Evolutionary conservation across 2,888 invertebrate genomes (phyloP).

Genomic region (Phymatocera aterrima): DNA sequence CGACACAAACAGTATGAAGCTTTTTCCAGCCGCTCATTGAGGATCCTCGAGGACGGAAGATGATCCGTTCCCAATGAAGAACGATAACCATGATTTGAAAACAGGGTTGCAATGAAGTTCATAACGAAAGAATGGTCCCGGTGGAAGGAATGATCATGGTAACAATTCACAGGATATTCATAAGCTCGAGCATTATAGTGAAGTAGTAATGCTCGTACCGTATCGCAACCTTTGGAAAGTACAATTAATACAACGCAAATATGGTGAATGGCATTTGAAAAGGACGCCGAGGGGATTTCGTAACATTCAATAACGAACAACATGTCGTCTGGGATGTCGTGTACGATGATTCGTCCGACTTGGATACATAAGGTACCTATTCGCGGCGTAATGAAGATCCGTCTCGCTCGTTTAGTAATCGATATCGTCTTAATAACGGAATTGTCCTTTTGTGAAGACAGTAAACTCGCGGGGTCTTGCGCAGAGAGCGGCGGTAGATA

Average conservation of each 20-base stretch:
- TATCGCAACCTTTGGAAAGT: neutral
- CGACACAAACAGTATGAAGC: neutral
- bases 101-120: no score
- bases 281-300: neutral
- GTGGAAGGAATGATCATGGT: neutral
- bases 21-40: no score
- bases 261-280: neutral
- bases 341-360: neutral
- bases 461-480: neutral
- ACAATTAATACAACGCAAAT: neutral
- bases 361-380: neutral
- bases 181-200: neutral
- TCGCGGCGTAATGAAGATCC: conserved; percentile 12
- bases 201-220: neutral
- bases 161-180: neutral
- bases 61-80: neutral
- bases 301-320: neutral
- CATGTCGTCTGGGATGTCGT: neutral
- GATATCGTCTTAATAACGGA: conserved; percentile 8
- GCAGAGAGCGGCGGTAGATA: neutral
- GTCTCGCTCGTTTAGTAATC: neutral
- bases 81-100: neutral
- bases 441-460: neutral
- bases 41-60: no score
- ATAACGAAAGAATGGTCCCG: neutral